These are phyloP conservation scores for Vollenhovia emeryi DNA, from an alignment of 1,140 invertebrate genomes.

Conservation along the genomic window DNA sequence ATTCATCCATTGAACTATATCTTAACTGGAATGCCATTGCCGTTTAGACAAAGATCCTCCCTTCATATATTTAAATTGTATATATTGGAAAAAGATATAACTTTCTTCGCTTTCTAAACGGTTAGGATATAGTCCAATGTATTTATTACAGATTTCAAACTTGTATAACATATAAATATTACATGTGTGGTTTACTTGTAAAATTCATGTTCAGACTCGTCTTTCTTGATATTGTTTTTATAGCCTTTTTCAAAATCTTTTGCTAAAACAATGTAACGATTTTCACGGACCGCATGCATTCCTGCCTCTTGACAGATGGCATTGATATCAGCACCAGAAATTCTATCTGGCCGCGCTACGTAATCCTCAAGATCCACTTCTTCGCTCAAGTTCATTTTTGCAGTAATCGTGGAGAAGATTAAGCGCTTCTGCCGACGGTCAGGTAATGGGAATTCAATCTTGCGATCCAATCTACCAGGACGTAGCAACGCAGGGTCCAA, in stretches of 20 bases:
- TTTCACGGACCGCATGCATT: slow-evolving; percentile 99
- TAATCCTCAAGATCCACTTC: slow-evolving; percentile 99
- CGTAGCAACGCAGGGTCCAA: slow-evolving; percentile 98
- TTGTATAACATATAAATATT: too few relatives aligned
- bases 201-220: slow-evolving; percentile 99
- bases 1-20: too few relatives aligned
- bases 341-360: slow-evolving; percentile 98
- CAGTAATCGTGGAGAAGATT: slow-evolving; percentile 98
- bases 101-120: too few relatives aligned
- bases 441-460: slow-evolving; percentile 99
- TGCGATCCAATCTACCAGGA: slow-evolving; percentile 98
- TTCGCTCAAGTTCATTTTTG: slow-evolving; percentile 99
- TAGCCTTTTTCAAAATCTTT: slow-evolving; percentile 99
- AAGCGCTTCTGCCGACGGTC: slow-evolving; percentile 99
- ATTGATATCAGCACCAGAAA: slow-evolving; percentile 99
- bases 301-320: slow-evolving; percentile 99
- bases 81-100: too few relatives aligned
- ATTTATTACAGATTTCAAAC: too few relatives aligned
- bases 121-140: too few relatives aligned
- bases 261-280: slow-evolving; percentile 98
- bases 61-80: too few relatives aligned
- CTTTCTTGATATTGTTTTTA: slow-evolving; percentile 99
- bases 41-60: too few relatives aligned
- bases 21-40: too few relatives aligned
- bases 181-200: slow-evolving; percentile 98